Percentiles rank a stretch among this genome's conserved stretches.
Evolutionary conservation across 2,113 vertebrate genomes (phyloP).

Genomic region (Atherinomorus stipes): DNA sequence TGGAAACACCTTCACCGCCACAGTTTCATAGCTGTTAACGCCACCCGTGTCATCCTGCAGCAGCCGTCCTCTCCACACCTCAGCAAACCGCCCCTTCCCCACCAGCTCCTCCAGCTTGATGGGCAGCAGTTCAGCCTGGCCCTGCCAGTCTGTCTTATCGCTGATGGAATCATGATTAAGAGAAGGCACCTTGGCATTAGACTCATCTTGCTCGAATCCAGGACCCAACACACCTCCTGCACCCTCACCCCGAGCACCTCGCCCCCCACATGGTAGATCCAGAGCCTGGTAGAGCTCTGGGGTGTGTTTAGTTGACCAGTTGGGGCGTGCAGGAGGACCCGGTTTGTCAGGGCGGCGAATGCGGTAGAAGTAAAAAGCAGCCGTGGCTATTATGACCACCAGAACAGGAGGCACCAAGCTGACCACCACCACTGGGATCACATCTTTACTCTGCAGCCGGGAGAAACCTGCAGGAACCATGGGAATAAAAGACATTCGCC

Average conservation of each 20-base stretch:
- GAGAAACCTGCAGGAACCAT: conserved; percentile 81
- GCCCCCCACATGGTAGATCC: conserved; percentile 41
- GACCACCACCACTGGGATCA: conserved; percentile 88
- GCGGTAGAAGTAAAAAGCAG: conserved; percentile 88
- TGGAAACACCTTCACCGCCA: conserved; percentile 92
- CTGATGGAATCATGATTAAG: conserved; percentile 64
- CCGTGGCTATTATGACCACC: conserved; percentile 82
- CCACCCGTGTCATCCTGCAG: conserved; percentile 77
- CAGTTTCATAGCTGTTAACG: conserved; percentile 74
- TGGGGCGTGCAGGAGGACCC: conserved; percentile 77
- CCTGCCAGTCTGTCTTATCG: conserved; percentile 34
- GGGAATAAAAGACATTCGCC: neutral
- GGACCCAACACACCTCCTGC: neutral
- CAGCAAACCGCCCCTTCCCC: conserved; percentile 90
- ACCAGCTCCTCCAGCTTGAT: conserved; percentile 88
- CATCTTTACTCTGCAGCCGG: conserved; percentile 87
- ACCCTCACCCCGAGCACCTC: conserved; percentile 4
- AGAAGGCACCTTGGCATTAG: conserved; percentile 67
- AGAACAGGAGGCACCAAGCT: conserved; percentile 88
- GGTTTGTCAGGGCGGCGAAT: conserved; percentile 76
- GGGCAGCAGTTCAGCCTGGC: conserved; percentile 82
- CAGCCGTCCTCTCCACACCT: conserved; percentile 88
- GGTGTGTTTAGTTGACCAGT: conserved; percentile 80
- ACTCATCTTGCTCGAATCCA: conserved; percentile 43
- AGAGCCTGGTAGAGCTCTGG: conserved; percentile 70